Percentiles rank a stretch among this genome's conserved stretches.
Conservation (phyloP, 2,797 vertebrate genomes). For the Lepilemur ruficaudatus region DNA sequence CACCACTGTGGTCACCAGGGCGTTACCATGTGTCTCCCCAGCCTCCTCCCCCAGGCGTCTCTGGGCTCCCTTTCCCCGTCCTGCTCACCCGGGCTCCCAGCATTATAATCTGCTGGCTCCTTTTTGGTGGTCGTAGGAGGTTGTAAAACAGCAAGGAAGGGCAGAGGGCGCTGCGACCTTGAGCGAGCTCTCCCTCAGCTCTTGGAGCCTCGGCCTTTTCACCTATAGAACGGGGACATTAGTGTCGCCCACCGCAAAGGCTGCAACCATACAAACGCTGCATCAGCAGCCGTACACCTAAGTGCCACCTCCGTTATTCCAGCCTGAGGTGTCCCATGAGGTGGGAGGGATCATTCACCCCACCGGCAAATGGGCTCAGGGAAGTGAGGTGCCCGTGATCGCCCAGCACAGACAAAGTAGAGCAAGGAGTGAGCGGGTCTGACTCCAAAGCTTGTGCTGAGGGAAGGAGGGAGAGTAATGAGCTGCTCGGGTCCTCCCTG, state of each 20-base stretch:
- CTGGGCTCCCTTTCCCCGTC: not conserved
- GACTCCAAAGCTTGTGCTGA: not conserved
- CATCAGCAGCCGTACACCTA: rapidly evolving
- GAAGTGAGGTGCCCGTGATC: rapidly evolving
- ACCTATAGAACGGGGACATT: not conserved
- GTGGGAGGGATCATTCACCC: not conserved
- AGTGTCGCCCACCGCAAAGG: rapidly evolving
- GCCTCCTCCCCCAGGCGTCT: not conserved
- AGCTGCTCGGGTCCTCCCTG: not conserved
- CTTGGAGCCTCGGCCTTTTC: not conserved
- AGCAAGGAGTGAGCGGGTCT: not conserved
- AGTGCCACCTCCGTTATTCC: not conserved
- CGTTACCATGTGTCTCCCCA: not conserved
- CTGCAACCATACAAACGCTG: not conserved
- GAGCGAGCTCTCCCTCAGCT: not conserved
- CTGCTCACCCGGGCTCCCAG: not conserved
- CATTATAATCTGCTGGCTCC: not conserved
- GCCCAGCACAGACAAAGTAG: not conserved
- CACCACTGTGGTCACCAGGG: not conserved
- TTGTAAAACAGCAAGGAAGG: not conserved
- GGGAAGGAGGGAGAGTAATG: not conserved
- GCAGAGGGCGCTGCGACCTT: not conserved
- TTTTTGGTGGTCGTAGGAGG: not conserved
- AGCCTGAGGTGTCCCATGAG: not conserved
- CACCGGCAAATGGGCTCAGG: not conserved